These are phyloP conservation scores for Onychostruthus taczanowskii DNA, from an alignment of 2,113 vertebrate genomes.

Conservation along the genomic window DNA sequence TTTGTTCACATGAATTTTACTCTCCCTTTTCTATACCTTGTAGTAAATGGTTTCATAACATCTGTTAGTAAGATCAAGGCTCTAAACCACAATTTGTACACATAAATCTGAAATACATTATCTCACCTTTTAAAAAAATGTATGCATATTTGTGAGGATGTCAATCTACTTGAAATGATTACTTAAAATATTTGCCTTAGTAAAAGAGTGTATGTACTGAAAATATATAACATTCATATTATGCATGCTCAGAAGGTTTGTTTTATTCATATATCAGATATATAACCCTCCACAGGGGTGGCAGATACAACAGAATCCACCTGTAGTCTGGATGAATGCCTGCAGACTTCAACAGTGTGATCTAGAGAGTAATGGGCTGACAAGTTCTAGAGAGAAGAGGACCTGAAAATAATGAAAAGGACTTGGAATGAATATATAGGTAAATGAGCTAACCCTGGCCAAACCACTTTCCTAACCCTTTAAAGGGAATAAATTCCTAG, in stretches of 20 bases:
- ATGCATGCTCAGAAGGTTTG: not conserved
- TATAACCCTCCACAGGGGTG: not conserved
- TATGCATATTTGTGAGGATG: not conserved
- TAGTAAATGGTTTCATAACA: not conserved
- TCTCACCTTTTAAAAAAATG: not conserved
- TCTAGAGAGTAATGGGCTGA: not conserved
- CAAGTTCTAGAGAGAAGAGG: not conserved
- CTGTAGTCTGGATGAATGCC: not conserved
- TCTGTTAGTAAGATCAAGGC: not conserved
- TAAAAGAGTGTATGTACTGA: not conserved
- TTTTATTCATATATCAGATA: not conserved
- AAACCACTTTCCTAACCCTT: not conserved
- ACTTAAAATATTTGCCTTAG: not conserved
- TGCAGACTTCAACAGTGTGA: not conserved
- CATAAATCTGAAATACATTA: not conserved
- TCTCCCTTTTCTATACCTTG: not conserved
- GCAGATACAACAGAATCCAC: not conserved
- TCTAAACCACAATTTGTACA: not conserved
- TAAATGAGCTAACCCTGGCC: not conserved
- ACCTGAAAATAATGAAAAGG: not conserved
- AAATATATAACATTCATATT: not conserved
- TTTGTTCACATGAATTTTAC: not conserved
- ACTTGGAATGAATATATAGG: not conserved
- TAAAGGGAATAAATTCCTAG: not conserved
- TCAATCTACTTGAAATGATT: not conserved